These are phyloP conservation scores for Lepidostoma basale DNA, from an alignment of 1,140 invertebrate species.

Conservation along the genomic window DNA sequence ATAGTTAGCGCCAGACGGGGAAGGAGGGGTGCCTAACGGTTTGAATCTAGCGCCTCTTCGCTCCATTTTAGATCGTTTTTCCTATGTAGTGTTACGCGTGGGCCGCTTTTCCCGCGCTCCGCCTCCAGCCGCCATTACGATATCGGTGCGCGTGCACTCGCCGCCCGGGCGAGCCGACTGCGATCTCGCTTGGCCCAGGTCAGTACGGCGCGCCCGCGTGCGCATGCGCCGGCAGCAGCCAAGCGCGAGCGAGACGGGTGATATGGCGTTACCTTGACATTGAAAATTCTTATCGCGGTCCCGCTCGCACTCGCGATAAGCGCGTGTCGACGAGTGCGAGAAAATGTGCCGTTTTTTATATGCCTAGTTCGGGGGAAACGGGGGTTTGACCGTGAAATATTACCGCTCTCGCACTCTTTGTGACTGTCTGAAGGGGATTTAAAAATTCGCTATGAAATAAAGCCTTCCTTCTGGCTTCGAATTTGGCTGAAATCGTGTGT, in stretches of 20 bases:
- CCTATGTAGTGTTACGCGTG: neutral
- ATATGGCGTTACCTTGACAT: slow-evolving; percentile 39
- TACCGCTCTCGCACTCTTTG: neutral
- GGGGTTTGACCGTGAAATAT: slow-evolving; percentile 29
- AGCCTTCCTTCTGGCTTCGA: neutral
- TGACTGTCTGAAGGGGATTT: neutral
- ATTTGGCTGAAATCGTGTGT: neutral
- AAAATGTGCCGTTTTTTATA: neutral
- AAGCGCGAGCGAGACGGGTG: slow-evolving; percentile 6
- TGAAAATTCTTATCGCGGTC: slow-evolving; percentile 27
- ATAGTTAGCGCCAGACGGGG: no score
- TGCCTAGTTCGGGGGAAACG: slow-evolving; percentile 16
- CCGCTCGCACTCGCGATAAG: neutral
- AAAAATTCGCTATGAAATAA: slow-evolving; percentile 2
- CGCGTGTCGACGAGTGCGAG: neutral
- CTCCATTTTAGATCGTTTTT: neutral
- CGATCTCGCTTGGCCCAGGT: slow-evolving; percentile 42
- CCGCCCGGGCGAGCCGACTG: slow-evolving; percentile 32
- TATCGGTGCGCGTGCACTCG: slow-evolving; percentile 19
- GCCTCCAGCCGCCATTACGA: neutral
- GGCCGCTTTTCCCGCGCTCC: neutral
- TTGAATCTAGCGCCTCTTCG: neutral
- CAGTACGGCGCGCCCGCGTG: slow-evolving; percentile 26
- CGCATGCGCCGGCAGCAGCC: slow-evolving; percentile 1
- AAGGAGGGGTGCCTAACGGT: no score